Evolutionary conservation across 2,113 vertebrate species (phyloP).

Genomic region (Uropsilus gracilis): DNA sequence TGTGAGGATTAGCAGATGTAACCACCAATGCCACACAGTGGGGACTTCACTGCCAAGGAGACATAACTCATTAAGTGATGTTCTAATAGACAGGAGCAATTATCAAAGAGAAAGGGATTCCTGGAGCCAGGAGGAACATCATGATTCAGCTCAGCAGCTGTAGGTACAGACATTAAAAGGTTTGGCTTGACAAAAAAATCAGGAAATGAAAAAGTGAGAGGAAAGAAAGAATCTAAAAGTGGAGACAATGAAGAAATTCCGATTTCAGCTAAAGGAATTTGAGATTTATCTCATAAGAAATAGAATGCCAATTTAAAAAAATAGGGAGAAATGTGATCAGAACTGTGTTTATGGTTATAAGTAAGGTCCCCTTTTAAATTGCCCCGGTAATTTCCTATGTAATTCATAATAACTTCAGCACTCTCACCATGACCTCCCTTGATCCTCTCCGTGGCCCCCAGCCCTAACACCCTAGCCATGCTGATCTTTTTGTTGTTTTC

Average conservation of each 20-base stretch:
- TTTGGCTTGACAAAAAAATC: background rate
- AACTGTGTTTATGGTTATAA: background rate
- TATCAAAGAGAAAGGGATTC: background rate
- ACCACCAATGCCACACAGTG: background rate
- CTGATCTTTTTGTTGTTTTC: background rate
- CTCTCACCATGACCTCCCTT: background rate
- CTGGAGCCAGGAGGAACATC: fast-evolving
- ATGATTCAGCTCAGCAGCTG: background rate
- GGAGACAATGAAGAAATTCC: background rate
- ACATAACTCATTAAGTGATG: background rate
- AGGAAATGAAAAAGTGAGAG: background rate
- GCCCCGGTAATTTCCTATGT: background rate
- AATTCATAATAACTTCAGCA: background rate
- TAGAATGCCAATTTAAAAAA: background rate
- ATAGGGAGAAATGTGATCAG: background rate
- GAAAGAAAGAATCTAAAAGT: too few species aligned
- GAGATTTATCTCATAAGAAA: background rate
- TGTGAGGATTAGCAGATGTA: background rate
- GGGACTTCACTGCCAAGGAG: background rate
- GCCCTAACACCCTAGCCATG: fast-evolving
- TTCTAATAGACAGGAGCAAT: background rate
- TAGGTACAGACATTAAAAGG: background rate
- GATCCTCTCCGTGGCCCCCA: too few species aligned
- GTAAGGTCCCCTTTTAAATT: background rate
- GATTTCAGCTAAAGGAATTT: background rate